phyloP scores from a whole-genome alignment of 2,113 vertebrate species.

The Bungarus multicinctus region DNA sequence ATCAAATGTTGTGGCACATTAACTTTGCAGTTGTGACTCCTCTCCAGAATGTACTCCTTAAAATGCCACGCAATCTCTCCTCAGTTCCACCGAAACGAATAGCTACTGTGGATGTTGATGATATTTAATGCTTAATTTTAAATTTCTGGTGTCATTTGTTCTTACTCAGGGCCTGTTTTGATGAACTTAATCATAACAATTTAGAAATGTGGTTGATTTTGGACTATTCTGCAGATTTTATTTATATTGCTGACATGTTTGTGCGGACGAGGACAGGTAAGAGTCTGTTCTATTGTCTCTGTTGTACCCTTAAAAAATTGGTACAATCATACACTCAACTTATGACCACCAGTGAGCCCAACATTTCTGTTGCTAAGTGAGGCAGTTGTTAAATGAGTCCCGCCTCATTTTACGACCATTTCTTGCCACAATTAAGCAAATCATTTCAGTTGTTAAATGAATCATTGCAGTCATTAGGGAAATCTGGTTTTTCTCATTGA shows the following conservation, averaged over 20 bases:
- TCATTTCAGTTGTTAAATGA: not conserved
- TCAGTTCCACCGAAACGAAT: not conserved
- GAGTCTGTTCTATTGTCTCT: not conserved
- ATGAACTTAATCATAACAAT: constrained; percentile 89
- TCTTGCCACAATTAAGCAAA: not conserved
- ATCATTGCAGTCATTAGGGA: not conserved
- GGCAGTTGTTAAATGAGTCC: not conserved
- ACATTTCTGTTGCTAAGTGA: not conserved
- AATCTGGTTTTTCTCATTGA: not conserved
- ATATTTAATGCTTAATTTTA: constrained; percentile 11
- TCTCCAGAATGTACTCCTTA: not conserved
- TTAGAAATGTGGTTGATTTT: constrained; percentile 79
- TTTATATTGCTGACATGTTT: constrained; percentile 88
- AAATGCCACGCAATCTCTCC: not conserved
- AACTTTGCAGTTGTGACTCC: not conserved
- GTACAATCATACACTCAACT: not conserved
- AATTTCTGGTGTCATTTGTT: constrained; percentile 31
- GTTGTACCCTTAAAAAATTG: not conserved
- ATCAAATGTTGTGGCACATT: not conserved
- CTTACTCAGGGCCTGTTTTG: constrained; percentile 87
- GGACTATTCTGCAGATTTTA: constrained; percentile 79
- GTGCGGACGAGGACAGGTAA: constrained; percentile 90
- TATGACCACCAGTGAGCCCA: not conserved
- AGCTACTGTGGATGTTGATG: not conserved
- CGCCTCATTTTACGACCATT: not conserved